A percentile compares a stretch with the other conserved stretches of the same genome.
Evolutionary conservation across 1,140 invertebrate species (phyloP).

Genomic region (Pogonomyrmex barbatus): DNA sequence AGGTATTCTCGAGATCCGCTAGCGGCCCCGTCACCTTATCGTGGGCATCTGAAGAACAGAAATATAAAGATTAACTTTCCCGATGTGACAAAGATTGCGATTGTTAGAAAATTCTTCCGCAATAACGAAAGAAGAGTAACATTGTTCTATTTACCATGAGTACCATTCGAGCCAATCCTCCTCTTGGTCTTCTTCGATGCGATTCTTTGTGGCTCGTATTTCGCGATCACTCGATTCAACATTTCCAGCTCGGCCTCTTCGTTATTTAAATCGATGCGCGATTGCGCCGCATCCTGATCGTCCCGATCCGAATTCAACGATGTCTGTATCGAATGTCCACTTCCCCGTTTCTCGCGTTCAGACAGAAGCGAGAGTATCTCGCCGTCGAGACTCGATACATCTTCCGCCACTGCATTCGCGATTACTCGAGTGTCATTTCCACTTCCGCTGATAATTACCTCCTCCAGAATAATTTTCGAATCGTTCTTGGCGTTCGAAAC

Average conservation of each 20-base stretch:
- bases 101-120: background rate
- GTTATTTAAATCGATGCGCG: slow-evolving; percentile 51
- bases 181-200: slow-evolving; percentile 59
- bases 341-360: background rate
- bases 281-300: slow-evolving; percentile 64
- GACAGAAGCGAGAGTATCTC: slow-evolving; percentile 13
- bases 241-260: slow-evolving; percentile 67
- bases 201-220: slow-evolving; percentile 76
- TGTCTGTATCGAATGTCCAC: too few species aligned
- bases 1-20: background rate
- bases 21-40: background rate
- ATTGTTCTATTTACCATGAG: slow-evolving; percentile 37
- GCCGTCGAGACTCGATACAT: background rate
- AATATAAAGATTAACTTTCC: background rate
- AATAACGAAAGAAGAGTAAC: background rate
- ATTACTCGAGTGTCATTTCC: slow-evolving; percentile 10
- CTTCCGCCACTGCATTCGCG: background rate
- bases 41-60: slow-evolving; percentile 30
- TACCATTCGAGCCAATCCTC: slow-evolving; percentile 28
- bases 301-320: slow-evolving; percentile 23
- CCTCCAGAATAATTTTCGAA: slow-evolving; percentile 33
- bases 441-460: slow-evolving; percentile 38
- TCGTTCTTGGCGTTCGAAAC: background rate
- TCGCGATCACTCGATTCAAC: slow-evolving; percentile 66
- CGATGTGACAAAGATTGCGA: background rate